A percentile compares a stretch with the other conserved stretches of the same genome.
These are phyloP conservation scores for Clinocottus analis DNA, from an alignment of 2,113 vertebrate species.

Conservation along the genomic window DNA sequence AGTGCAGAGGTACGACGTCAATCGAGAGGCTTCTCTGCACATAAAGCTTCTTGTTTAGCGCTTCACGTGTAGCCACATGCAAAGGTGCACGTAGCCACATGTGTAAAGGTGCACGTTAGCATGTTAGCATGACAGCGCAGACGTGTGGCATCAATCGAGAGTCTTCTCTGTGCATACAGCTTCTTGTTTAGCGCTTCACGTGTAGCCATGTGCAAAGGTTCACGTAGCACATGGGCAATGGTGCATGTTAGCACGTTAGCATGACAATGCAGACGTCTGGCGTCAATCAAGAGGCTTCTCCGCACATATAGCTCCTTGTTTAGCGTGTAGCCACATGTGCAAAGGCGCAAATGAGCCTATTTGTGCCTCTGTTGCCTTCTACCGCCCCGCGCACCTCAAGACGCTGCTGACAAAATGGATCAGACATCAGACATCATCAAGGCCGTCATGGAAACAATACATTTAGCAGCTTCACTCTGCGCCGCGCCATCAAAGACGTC, in stretches of 20 bases:
- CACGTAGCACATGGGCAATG: too few relatives aligned
- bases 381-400: slow-evolving; percentile 37
- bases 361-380: slow-evolving; percentile 35
- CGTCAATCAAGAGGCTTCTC: slow-evolving; percentile 8
- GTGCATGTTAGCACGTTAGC: too few relatives aligned
- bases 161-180: too few relatives aligned
- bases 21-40: slow-evolving; percentile 2
- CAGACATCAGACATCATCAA: slow-evolving; percentile 64
- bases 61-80: too few relatives aligned
- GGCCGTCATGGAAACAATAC: slow-evolving; percentile 64
- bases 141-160: too few relatives aligned
- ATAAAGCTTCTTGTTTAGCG: neutral
- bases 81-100: too few relatives aligned
- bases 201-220: too few relatives aligned
- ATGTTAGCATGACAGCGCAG: too few relatives aligned
- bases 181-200: too few relatives aligned
- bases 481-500: slow-evolving; percentile 55
- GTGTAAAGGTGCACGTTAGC: slow-evolving; percentile 51
- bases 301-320: neutral
- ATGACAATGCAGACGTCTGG: too few relatives aligned
- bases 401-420: slow-evolving; percentile 60
- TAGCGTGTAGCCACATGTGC: neutral
- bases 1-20: too few relatives aligned
- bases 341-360: slow-evolving; percentile 44
- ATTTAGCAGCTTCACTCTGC: slow-evolving; percentile 60